These are phyloP conservation scores for Cryptus armator DNA, from an alignment of 2,888 invertebrate species.

Conservation along the genomic window DNA sequence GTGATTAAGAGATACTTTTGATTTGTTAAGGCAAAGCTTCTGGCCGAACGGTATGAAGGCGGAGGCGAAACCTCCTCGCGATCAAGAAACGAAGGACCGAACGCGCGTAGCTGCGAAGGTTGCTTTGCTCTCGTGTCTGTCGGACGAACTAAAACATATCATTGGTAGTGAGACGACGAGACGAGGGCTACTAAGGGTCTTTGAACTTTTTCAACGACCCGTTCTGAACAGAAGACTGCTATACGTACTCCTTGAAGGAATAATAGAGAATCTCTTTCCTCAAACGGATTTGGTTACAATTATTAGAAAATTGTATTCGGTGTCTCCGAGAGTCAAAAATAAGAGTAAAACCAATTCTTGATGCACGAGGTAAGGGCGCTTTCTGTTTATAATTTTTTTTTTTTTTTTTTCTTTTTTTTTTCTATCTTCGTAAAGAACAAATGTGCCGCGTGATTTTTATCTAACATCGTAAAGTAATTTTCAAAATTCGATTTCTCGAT, in stretches of 20 bases:
- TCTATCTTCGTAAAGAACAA: not conserved
- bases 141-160: slow-evolving; percentile 96
- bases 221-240: slow-evolving; percentile 93
- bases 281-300: slow-evolving; percentile 91
- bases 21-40: slow-evolving; percentile 86
- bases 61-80: slow-evolving; percentile 86
- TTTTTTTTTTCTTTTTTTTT: not conserved
- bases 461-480: slow-evolving; percentile 44
- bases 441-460: not conserved
- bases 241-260: slow-evolving; percentile 94
- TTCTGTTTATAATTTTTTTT: slow-evolving; percentile 14
- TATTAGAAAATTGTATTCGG: slow-evolving; percentile 91
- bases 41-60: slow-evolving; percentile 88
- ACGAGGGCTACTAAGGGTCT: slow-evolving; percentile 92
- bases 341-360: slow-evolving; percentile 78
- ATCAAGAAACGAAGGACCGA: slow-evolving; percentile 89
- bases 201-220: slow-evolving; percentile 95
- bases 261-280: slow-evolving; percentile 92
- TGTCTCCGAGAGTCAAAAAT: slow-evolving; percentile 85
- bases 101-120: slow-evolving; percentile 95
- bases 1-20: slow-evolving; percentile 49
- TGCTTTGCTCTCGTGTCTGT: slow-evolving; percentile 92
- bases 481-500: slow-evolving; percentile 34
- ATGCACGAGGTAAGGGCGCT: slow-evolving; percentile 60
- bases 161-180: slow-evolving; percentile 95